Evolutionary conservation across 2,888 invertebrate genomes (phyloP).

Genomic region (Spilarctia lutea): DNA sequence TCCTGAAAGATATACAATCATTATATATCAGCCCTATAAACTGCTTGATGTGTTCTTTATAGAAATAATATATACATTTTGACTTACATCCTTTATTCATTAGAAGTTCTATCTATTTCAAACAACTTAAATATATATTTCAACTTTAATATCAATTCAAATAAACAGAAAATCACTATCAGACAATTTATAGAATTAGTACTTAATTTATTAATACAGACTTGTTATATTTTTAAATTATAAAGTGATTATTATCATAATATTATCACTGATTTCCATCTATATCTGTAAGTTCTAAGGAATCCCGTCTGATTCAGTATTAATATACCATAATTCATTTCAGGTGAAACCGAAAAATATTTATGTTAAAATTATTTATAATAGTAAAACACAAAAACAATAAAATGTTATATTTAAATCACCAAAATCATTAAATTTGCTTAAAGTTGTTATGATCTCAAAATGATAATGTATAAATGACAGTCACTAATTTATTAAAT

Average conservation of each 20-base stretch:
- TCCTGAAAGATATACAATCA: conserved; percentile 21
- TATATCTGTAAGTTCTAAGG: not conserved
- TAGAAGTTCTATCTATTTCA: not conserved
- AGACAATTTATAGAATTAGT: not conserved
- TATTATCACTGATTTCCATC: not conserved
- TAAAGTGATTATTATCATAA: not conserved
- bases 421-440: conserved; percentile 9
- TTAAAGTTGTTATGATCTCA: conserved; percentile 49
- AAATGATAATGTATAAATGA: conserved; percentile 27
- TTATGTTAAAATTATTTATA: not conserved
- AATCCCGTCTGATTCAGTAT: not conserved
- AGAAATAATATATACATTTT: conserved; percentile 28
- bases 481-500: conserved; percentile 38
- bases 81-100: conserved; percentile 31
- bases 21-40: conserved; percentile 34
- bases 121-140: not conserved
- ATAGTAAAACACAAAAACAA: not conserved
- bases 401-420: not conserved
- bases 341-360: not conserved
- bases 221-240: not conserved
- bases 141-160: no score
- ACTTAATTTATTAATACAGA: not conserved
- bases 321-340: not conserved
- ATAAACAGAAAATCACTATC: not conserved
- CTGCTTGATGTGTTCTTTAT: conserved; percentile 48